phyloP scores from a whole-genome alignment of 1,140 invertebrate species.

The Magallana angulata region DNA sequence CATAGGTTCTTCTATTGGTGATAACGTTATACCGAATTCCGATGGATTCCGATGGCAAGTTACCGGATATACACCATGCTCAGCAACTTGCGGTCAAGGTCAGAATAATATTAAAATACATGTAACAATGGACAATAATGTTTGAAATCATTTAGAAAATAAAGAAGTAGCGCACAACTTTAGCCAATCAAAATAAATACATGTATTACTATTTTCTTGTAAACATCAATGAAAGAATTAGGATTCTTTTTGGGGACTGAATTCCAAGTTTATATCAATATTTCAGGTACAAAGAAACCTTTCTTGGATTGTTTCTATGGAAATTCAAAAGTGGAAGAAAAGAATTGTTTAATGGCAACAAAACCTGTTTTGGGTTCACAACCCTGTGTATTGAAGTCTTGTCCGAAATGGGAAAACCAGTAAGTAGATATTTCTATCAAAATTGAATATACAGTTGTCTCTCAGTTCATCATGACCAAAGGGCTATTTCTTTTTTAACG shows the following conservation, averaged over 20 bases:
- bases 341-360: slow-evolving; percentile 8
- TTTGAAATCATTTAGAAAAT: no score
- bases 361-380: neutral
- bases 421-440: neutral
- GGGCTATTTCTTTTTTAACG: neutral
- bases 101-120: neutral
- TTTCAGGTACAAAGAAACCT: slow-evolving; percentile 10
- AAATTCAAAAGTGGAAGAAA: slow-evolving; percentile 10
- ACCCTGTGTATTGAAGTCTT: slow-evolving; percentile 3
- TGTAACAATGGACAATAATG: neutral
- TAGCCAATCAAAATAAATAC: no score
- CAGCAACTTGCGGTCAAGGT: slow-evolving; percentile 52
- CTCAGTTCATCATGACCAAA: no score
- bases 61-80: slow-evolving; percentile 54
- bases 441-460: neutral
- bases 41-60: slow-evolving; percentile 46
- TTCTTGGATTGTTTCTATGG: slow-evolving; percentile 32
- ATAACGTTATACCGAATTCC: slow-evolving; percentile 29
- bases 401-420: slow-evolving; percentile 31
- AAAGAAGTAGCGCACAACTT: no score
- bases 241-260: no score
- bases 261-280: no score
- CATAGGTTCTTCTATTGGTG: neutral
- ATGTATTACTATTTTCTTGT: no score
- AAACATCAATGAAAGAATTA: no score